These are phyloP conservation scores for Orthonyx spaldingii DNA, from an alignment of 2,113 vertebrate species.

Conservation along the genomic window DNA sequence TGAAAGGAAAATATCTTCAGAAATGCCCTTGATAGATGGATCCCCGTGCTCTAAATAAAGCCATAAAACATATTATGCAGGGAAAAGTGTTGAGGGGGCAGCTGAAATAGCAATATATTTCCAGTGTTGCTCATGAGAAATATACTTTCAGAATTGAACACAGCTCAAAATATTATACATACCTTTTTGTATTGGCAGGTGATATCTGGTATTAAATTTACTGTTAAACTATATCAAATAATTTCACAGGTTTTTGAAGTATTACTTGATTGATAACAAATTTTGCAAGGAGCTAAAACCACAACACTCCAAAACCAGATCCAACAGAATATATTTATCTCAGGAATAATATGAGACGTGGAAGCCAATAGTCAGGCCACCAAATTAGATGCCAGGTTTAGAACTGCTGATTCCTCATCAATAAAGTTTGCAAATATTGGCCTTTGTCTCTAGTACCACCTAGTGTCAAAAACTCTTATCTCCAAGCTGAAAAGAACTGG, in stretches of 20 bases:
- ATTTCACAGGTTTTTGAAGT: neutral
- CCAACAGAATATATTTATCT: neutral
- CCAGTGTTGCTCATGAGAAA: neutral
- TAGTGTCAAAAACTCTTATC: conserved; percentile 47
- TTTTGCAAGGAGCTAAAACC: neutral
- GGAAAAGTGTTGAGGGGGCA: neutral
- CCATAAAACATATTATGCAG: neutral
- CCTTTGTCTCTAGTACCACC: conserved; percentile 63
- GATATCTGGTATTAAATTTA: neutral
- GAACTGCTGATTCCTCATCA: neutral
- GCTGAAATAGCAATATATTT: neutral
- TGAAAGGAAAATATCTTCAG: neutral
- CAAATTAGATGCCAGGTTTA: neutral
- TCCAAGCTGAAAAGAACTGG: neutral
- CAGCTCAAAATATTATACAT: neutral
- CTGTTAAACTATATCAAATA: neutral
- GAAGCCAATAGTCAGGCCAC: neutral
- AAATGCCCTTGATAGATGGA: neutral
- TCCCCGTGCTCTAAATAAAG: neutral
- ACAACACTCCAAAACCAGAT: neutral
- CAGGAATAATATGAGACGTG: neutral
- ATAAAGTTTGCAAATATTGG: conserved; percentile 10
- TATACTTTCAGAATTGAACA: neutral
- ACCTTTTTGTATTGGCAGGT: neutral
- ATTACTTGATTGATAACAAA: neutral